Base-by-base conservation (phyloP, 2,797 vertebrate genomes). In the Australoheros facetus region DNA sequence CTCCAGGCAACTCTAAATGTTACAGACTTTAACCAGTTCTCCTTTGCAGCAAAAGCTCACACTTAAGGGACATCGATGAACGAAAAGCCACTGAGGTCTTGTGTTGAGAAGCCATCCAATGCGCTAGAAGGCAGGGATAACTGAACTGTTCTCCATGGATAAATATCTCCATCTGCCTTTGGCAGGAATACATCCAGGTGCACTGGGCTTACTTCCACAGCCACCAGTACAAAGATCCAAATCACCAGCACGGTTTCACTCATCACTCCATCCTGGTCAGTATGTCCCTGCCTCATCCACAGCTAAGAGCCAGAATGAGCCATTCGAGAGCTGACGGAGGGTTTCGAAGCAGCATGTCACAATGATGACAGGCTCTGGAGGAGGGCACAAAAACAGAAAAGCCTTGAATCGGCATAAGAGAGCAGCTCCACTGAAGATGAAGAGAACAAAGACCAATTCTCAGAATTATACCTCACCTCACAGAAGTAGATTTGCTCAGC, bases 331-430 rank as follows among this genome's bases (percentile, higher is more conserved):
- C 87, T 86, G 88, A 87, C 90, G 85, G 92, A 87, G 88, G 82
- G 77, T 90, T 93, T 80, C 91, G 73, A 89, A 88, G 92, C 92
- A 88, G 87, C 91, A 90, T 93, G 92, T 94, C 93, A 94, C 85
- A 85, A 2, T 79, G 91, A 95, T 94, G 94, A 95, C 94, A 91
- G 89, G 80, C 92, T 78, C 82, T 75, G 92, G 92, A 94, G 95
- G 93, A 94, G 94, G 94, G 93, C 90, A 84, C 82, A 85, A 64
- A 62, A 77, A 89, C 84, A 94, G 89, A 88, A 78, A 72, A 91
- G 90, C 87, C 86, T 85, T 71, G 53, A 83, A 74, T 39, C 37
- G 62, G 72, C 86, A 75, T 53, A 56, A 30, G 71, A 79, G 86
- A 84, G 81, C 80, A 32, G 72, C 81, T 77, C 75, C 62, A 75